phyloP scores from a whole-genome alignment of 2,888 invertebrate genomes.

The Xylota segnis region DNA sequence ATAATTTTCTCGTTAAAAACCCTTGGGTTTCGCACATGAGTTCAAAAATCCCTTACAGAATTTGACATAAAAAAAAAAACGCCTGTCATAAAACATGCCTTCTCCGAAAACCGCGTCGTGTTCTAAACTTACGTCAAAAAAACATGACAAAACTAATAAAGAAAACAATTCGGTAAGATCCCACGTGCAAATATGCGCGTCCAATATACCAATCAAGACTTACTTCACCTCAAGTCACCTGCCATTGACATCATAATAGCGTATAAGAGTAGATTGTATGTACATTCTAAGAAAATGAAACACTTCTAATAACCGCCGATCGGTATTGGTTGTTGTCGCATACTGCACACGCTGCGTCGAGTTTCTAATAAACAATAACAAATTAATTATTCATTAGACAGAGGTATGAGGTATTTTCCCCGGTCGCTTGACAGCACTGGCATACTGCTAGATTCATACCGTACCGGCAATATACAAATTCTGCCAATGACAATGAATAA shows the following conservation, averaged over 20 bases:
- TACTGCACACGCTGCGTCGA: constrained; percentile 50
- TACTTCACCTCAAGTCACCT: constrained; percentile 1
- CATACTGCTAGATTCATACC: constrained; percentile 18
- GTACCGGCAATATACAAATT: constrained; percentile 26
- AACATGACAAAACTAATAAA: background rate
- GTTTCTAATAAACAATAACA: constrained; percentile 54
- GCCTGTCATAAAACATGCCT: background rate
- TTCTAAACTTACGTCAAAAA: background rate
- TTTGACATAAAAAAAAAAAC: no score
- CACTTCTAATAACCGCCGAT: constrained; percentile 10
- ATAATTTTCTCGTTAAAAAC: no score
- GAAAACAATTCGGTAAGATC: constrained; percentile 2
- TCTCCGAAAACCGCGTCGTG: background rate
- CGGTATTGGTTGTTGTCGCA: constrained; percentile 3
- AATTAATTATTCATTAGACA: constrained; percentile 59
- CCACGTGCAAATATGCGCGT: constrained; percentile 30
- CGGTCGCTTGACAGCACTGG: constrained; percentile 17
- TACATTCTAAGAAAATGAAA: constrained; percentile 29
- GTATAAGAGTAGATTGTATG: background rate
- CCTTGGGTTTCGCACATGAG: no score
- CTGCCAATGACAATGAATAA: constrained; percentile 15
- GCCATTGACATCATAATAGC: constrained; percentile 5
- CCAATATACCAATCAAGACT: background rate
- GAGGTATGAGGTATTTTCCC: constrained; percentile 35
- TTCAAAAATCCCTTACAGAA: no score